phyloP scores from a whole-genome alignment of 2,113 vertebrate species.

The Helogale parvula region DNA sequence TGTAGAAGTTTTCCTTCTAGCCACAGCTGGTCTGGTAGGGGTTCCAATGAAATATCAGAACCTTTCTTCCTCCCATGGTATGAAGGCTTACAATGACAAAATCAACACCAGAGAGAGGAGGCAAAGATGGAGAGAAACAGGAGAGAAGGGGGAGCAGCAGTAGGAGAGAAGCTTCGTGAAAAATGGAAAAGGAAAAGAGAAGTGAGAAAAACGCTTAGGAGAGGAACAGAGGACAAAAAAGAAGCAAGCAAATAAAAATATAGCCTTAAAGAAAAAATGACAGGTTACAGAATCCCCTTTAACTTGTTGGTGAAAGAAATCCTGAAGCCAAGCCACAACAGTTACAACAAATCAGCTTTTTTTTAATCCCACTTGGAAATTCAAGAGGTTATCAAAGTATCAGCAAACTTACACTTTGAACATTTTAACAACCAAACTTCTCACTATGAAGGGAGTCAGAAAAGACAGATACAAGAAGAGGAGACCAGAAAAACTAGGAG shows the following conservation, averaged over 20 bases:
- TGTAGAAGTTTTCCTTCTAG: not conserved
- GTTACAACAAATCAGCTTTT: not conserved
- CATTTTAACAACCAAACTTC: not conserved
- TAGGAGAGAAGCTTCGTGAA: too few species aligned
- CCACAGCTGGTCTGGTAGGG: slow-evolving; percentile 15
- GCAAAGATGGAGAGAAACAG: not conserved
- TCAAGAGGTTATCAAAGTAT: slow-evolving; percentile 29
- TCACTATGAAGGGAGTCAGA: not conserved
- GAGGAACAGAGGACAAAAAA: not conserved
- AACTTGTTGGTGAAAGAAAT: not conserved
- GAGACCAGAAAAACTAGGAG: slow-evolving; percentile 38
- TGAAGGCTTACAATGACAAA: not conserved
- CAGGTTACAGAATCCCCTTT: not conserved
- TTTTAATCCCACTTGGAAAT: slow-evolving; percentile 6
- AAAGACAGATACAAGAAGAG: slow-evolving; percentile 14
- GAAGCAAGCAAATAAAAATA: not conserved
- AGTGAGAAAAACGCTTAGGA: not conserved
- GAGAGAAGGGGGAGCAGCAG: not conserved
- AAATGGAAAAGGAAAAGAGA: not conserved
- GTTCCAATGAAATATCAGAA: not conserved
- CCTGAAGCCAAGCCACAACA: not conserved
- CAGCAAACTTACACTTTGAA: slow-evolving; percentile 2
- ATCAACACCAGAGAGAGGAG: not conserved
- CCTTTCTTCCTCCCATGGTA: not conserved
- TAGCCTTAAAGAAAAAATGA: not conserved